Evolutionary conservation across 2,797 vertebrate species (phyloP).

Genomic region (Periophthalmus magnuspinnatus): DNA sequence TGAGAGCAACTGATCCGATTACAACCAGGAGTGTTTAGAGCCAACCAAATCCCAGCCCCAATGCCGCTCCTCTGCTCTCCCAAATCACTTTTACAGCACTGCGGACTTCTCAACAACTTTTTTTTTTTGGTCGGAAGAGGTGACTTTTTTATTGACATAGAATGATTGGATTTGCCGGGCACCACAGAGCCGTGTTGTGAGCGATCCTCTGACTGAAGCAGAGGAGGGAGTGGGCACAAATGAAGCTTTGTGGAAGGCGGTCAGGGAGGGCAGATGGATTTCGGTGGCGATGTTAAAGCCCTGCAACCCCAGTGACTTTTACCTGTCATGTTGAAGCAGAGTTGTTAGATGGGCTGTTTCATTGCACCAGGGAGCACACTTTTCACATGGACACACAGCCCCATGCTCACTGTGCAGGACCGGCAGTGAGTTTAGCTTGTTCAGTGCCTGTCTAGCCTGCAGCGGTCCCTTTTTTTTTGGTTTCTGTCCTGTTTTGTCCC

Average conservation of each 20-base stretch:
- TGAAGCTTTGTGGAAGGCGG: conserved; percentile 30
- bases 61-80: conserved; percentile 17
- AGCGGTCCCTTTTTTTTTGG: conserved; percentile 26
- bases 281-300: conserved; percentile 22
- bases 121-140: conserved; percentile 21
- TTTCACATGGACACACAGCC: neutral
- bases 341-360: conserved; percentile 24
- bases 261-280: conserved; percentile 30
- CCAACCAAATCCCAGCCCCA: too few species aligned
- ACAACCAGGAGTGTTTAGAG: neutral
- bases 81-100: conserved; percentile 19
- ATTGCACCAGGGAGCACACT: conserved; percentile 7
- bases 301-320: conserved; percentile 23
- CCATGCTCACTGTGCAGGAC: too few species aligned
- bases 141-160: conserved; percentile 41
- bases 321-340: conserved; percentile 24
- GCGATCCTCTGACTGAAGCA: conserved; percentile 38
- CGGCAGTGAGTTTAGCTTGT: conserved; percentile 1
- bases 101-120: conserved; percentile 27
- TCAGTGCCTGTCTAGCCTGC: conserved; percentile 29
- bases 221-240: conserved; percentile 25
- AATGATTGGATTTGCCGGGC: conserved; percentile 44
- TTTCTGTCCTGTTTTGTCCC: too few species aligned
- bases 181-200: conserved; percentile 24
- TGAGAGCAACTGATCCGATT: neutral